Conservation (phyloP, 2,888 invertebrate genomes). For the Cecidostiba fungosa region DNA sequence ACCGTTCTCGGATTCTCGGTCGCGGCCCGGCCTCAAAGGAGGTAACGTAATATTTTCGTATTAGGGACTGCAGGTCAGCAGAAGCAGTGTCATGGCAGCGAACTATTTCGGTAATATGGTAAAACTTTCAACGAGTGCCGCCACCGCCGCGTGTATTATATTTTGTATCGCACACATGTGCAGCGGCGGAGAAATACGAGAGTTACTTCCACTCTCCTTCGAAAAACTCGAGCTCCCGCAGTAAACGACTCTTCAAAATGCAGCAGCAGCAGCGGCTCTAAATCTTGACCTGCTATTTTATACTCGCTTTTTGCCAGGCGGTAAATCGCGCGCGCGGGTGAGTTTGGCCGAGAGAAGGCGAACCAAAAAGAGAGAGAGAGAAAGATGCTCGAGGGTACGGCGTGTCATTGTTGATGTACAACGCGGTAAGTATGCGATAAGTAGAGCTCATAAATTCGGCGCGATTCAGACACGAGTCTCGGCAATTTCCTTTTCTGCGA, state of each 20-base stretch:
- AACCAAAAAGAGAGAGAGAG: not conserved
- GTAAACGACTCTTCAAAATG: not conserved
- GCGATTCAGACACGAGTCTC: constrained; percentile 74
- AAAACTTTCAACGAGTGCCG: constrained; percentile 55
- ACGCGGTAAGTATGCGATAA: constrained; percentile 79
- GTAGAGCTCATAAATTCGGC: constrained; percentile 79
- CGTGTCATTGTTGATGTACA: constrained; percentile 80
- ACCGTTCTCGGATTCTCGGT: not conserved
- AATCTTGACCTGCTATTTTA: constrained; percentile 4
- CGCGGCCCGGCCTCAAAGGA: constrained; percentile 72
- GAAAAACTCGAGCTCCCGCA: constrained; percentile 1
- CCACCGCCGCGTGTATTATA: not conserved
- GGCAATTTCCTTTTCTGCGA: not conserved
- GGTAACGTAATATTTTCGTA: constrained; percentile 76
- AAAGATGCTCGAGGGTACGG: constrained; percentile 76
- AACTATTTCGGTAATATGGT: constrained; percentile 37
- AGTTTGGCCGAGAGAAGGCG: not conserved
- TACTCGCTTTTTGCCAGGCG: not conserved
- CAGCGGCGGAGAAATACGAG: constrained; percentile 38
- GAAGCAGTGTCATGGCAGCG: constrained; percentile 1
- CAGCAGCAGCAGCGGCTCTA: not conserved
- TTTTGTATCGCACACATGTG: constrained; percentile 34
- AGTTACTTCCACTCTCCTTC: constrained; percentile 3
- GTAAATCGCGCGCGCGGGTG: constrained; percentile 17
- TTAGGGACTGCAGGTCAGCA: constrained; percentile 17